Evolutionary conservation across 1,140 invertebrate genomes (phyloP), one percentile per base, ranked within the genome.

Genomic region (Harpegnathos saltator): DNA sequence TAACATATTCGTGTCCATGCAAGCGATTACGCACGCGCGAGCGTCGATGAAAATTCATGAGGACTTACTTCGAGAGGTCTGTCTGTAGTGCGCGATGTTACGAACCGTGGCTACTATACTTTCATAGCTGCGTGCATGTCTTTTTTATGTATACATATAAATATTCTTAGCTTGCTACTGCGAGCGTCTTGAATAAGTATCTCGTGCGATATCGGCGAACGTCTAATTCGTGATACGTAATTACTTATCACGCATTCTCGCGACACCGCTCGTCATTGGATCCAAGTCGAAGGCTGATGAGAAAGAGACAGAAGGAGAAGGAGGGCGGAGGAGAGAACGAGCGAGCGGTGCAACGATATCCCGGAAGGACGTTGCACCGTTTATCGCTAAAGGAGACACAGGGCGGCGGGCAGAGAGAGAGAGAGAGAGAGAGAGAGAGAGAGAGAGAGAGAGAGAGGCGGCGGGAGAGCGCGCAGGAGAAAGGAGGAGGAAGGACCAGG

Each of bases 151-250:
- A 17, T 11, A 19, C 29, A n/a, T 26, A 66, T 22, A 62, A 54
- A 63, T 75, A 54, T 66, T 52, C 52, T 14, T 22, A 14, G 22
- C 4, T 22, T 54, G 24, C 9, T n/a, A 19, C 1, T 50, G 52
- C 5, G 7, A 3, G 17, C 24, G 3, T 68, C 19, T 15, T 12
- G 14, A 69, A n/a, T n/a, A n/a, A 17, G n/a, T 58, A 71, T 58
- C 75, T 44, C 33, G 3, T 11, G 12, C 52, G 63, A 58, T 78
- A 78, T 69, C 63, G 52, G 65, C 65, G 75, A 78, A 12, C 11
- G 29, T 78, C 75, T 54, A 80, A 80, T 24, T 71, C 26, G 26
- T 9, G 52, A 58, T 80, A n/a, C n/a, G n/a, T n/a, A 80, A 80
- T 80, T 69, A 80, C 22, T 80, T 80, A 71, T 71, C 75, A 17